phyloP scores from a whole-genome alignment of 2,888 invertebrate genomes.

The Caenorhabditis virilis region DNA sequence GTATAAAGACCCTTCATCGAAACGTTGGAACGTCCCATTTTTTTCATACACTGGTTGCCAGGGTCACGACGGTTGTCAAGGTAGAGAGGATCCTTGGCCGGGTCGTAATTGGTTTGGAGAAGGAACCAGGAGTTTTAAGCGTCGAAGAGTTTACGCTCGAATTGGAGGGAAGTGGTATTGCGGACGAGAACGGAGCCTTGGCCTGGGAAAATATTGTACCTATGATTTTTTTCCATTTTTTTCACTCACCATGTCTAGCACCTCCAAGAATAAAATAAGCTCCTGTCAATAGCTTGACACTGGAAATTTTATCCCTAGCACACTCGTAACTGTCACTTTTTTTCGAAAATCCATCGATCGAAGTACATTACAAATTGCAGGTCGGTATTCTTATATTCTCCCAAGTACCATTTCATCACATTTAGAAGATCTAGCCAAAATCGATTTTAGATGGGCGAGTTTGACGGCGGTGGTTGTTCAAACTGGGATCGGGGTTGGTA shows the following conservation, averaged over 20 bases:
- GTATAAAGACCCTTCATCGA: conserved; percentile 70
- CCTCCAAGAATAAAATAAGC: conserved; percentile 49
- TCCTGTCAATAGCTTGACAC: conserved; percentile 47
- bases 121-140: conserved; percentile 53
- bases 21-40: conserved; percentile 67
- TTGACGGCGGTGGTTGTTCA: no score
- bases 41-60: conserved; percentile 71
- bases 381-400: conserved; percentile 35
- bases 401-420: conserved; percentile 49
- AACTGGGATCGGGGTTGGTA: no score
- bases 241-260: conserved; percentile 11
- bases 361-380: conserved; percentile 58
- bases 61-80: conserved; percentile 73
- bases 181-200: conserved; percentile 54
- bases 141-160: conserved; percentile 46
- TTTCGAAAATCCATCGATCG: conserved; percentile 53
- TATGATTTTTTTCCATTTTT: neutral
- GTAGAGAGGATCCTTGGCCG: conserved; percentile 67
- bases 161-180: conserved; percentile 49
- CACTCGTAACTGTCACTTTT: conserved; percentile 46
- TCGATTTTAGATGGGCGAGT: no score
- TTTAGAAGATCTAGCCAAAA: conserved; percentile 48
- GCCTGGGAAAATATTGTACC: conserved; percentile 6
- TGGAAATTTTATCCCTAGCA: conserved; percentile 46
- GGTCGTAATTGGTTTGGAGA: conserved; percentile 60